A percentile compares a stretch with the other conserved stretches of the same genome.
Conservation (phyloP, 2,888 invertebrate species). For the Archaeoteleia sp. region DNA sequence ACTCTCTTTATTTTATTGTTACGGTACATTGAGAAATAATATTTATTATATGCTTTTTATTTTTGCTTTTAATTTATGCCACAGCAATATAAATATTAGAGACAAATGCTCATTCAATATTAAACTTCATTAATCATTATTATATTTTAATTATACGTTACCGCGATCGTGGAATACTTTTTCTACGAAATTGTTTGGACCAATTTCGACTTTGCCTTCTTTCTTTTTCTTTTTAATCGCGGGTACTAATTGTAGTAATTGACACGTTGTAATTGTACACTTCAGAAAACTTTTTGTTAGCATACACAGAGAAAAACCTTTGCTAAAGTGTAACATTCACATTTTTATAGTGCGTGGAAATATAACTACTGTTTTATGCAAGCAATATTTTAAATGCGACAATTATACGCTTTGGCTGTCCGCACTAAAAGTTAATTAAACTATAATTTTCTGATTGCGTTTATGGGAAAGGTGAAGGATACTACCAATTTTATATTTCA, state of each 20-base stretch:
- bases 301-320: conserved; percentile 8
- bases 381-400: conserved; percentile 17
- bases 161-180: too few species aligned
- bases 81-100: neutral
- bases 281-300: conserved; percentile 8
- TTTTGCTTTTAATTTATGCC: neutral
- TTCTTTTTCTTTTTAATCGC: neutral
- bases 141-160: too few species aligned
- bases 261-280: conserved; percentile 17
- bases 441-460: conserved; percentile 10
- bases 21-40: too few species aligned
- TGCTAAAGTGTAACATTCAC: conserved; percentile 13
- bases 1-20: too few species aligned
- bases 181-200: neutral
- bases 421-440: conserved; percentile 13
- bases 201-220: neutral
- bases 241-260: conserved; percentile 18
- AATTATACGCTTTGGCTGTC: conserved; percentile 11
- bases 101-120: neutral
- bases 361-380: conserved; percentile 9
- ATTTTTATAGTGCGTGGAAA: conserved; percentile 1
- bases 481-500: neutral
- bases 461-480: neutral
- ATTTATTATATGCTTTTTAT: too few species aligned
- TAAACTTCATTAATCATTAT: conserved; percentile 4